Evolutionary conservation across 2,888 invertebrate species (phyloP), one percentile per base, ranked within the genome.

Genomic region (Tenthredo livida): DNA sequence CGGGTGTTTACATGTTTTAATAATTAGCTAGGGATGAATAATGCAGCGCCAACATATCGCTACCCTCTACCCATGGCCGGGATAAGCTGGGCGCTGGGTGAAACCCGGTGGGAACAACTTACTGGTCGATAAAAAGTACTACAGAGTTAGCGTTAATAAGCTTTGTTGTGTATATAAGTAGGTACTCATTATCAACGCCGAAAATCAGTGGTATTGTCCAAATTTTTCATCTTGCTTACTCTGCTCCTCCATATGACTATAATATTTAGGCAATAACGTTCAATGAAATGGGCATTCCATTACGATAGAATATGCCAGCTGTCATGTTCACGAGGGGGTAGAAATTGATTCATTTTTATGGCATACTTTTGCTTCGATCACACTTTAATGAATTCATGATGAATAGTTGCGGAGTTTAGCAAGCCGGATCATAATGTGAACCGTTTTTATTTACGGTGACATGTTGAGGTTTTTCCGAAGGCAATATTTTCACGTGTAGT

Each of bases 1-100:
- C 37, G 78, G 77, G 84, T 84, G 84, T 84, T 84, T 84, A 84
- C 84, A 84, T 84, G 78, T 84, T 84, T 84, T 84, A 84, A 84
- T 84, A 84, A 84, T 84, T 84, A 84, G 84, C 67, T 77, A 40
- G 25, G 84, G 65, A 84, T 84, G 84, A 84, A 84, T 84, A 84
- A 84, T 84, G 78, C 84, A 84, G 84, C 73, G 84, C 84, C 61
- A 84, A 84, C 84, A 78, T 84, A 84, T 78, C 65, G 43, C 84
- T 77, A 84, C 65, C 67, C 50, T 40, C 61, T 61, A 80, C 80
- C 80, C 61, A 61, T 61, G 37, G 25, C 80, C 15, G 37, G 80
- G 80, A 80, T 80, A 80, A 80, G 37, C 80, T 58, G 58, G 80
- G 80, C 61, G 7, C 40, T 47, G 58, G 80, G 61, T 61, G 21